Conservation (phyloP, 2,797 vertebrate genomes). For the Takifugu rubripes region DNA sequence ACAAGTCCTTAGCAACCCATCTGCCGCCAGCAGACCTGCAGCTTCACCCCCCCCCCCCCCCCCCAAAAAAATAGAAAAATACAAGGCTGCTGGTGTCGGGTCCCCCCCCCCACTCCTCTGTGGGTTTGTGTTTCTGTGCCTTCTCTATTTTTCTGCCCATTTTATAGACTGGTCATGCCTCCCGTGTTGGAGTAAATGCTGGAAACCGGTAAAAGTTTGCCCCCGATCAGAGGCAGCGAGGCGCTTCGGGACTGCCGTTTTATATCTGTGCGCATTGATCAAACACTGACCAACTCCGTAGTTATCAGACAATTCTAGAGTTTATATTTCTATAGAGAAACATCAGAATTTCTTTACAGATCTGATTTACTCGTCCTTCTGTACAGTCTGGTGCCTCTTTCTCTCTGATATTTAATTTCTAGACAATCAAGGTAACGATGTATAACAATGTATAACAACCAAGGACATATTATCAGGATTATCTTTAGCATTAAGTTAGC, state of each 20-base stretch:
- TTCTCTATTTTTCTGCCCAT: conserved; percentile 74
- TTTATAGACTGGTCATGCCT: conserved; percentile 61
- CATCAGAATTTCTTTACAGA: conserved; percentile 65
- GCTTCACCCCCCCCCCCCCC: conserved; percentile 36
- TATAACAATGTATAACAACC: conserved; percentile 38
- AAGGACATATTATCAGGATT: conserved; percentile 41
- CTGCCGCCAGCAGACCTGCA: conserved; percentile 48
- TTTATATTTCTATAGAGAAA: conserved; percentile 76
- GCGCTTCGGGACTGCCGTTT: conserved; percentile 58
- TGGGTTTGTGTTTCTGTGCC: conserved; percentile 80
- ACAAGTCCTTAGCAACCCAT: conserved; percentile 42
- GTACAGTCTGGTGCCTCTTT: conserved; percentile 74
- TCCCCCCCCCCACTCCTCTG: conserved; percentile 54
- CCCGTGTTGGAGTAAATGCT: conserved; percentile 25
- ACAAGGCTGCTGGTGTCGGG: conserved; percentile 57
- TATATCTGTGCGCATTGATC: conserved; percentile 58
- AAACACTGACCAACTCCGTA: conserved; percentile 52
- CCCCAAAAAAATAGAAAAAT: conserved; percentile 16
- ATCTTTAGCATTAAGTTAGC: conserved; percentile 53
- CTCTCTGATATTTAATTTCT: conserved; percentile 66
- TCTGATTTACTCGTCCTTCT: conserved; percentile 50
- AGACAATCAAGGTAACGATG: conserved; percentile 75
- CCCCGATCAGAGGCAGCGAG: conserved; percentile 18
- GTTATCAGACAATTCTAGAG: conserved; percentile 59
- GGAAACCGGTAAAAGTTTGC: conserved; percentile 17